Base-by-base conservation (phyloP, 2,888 invertebrate genomes). In the Athalia cordata region DNA sequence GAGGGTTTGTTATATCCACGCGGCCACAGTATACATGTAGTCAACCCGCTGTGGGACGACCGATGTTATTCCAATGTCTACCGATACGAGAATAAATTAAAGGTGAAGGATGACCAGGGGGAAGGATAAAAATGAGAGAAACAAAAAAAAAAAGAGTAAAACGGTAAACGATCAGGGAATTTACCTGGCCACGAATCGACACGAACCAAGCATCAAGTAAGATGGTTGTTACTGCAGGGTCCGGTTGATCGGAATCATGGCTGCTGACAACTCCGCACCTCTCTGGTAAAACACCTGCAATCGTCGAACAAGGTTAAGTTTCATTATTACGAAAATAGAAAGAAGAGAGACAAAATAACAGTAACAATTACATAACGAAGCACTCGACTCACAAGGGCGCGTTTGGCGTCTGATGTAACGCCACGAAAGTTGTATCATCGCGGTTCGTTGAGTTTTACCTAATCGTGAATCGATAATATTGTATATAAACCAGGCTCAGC, bases 121-220 rank as follows among this genome's bases (percentile, higher is more conserved):
- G 5, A 55, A 55, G 7, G 8, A 62, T 13, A 13, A 13, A 6
- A 49, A n/a, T 49, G 0, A n/a, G 66, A 29, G 4, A 11, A 49
- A 13, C 13, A 11, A 49, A 47, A 66, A 43, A 49, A n/a, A 13
- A 29, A 43, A n/a, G 47, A n/a, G 45, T 1, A 7, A 15, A 62
- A 1, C 9, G 6, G 43, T n/a, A 59, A 8, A 45, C 57, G 72
- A 47, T 47, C 6, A 68, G 4, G n/a, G 29, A 15, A 72, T 72
- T 72, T 59, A 45, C 72, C 59, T 59, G 59, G 72, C 45, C 72
- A 72, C 15, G n/a, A 72, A 72, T 72, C 72, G 72, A 72, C 59
- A 55, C 55, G 55, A 55, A n/a, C 55, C 55, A 7, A 9, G 55
- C 11, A 55, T 52, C 52, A 55, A 15, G 50, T 55, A 4, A 6